Conservation (phyloP, 2,113 vertebrate genomes). For the Erythrolamprus reginae region DNA sequence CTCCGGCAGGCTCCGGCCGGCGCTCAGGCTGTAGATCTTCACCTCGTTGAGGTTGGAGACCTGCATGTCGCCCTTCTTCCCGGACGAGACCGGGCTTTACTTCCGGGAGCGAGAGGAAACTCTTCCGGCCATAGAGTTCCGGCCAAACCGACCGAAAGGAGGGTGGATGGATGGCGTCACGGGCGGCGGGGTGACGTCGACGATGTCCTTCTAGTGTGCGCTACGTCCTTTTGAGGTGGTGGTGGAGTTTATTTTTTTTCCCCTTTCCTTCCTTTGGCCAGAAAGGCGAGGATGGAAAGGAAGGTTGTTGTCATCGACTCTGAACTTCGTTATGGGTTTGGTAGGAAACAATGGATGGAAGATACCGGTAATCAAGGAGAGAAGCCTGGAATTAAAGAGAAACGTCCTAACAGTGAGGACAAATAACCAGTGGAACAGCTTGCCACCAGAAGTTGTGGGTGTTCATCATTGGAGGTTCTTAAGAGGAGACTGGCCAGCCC, state of each 20-base stretch:
- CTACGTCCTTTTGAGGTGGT: neutral
- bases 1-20: slow-evolving; percentile 93
- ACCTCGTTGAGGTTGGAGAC: slow-evolving; percentile 92
- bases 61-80: slow-evolving; percentile 75
- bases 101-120: neutral
- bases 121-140: neutral
- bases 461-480: too few species aligned
- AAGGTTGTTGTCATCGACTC: neutral
- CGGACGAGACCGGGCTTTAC: neutral
- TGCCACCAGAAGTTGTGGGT: too few species aligned
- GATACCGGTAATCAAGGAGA: too few species aligned
- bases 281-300: neutral
- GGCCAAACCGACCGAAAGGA: neutral
- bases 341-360: neutral
- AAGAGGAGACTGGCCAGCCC: too few species aligned
- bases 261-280: neutral
- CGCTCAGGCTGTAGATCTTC: slow-evolving; percentile 96
- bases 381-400: too few species aligned
- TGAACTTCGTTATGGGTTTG: neutral
- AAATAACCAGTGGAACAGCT: too few species aligned
- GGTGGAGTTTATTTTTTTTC: too few species aligned
- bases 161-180: too few species aligned
- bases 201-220: neutral
- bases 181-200: neutral
- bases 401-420: too few species aligned